A percentile compares a stretch with the other conserved stretches of the same genome.
phyloP scores from a whole-genome alignment of 2,888 invertebrate species.

The Epirrhoe tristata region DNA sequence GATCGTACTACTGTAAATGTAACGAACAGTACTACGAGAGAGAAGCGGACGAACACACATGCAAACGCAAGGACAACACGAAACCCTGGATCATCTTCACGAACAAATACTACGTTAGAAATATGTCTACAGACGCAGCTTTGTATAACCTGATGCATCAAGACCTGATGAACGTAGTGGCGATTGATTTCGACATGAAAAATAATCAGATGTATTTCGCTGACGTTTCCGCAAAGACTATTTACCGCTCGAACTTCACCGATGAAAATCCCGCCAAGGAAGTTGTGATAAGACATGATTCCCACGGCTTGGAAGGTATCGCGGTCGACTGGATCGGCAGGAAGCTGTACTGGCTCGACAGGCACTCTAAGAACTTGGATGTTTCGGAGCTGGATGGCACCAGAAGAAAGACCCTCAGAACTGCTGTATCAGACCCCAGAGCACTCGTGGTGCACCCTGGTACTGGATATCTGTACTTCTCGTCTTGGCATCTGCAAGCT shows the following conservation, averaged over 20 bases:
- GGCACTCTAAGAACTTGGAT: slow-evolving; percentile 97
- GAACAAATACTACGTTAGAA: slow-evolving; percentile 98
- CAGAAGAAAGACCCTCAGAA: slow-evolving; percentile 94
- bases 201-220: slow-evolving; percentile 97
- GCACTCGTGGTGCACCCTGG: slow-evolving; percentile 98
- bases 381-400: slow-evolving; percentile 97
- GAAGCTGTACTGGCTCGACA: slow-evolving; percentile 98
- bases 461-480: slow-evolving; percentile 96
- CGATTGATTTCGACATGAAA: slow-evolving; percentile 95
- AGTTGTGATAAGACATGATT: slow-evolving; percentile 95
- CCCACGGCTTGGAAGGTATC: slow-evolving; percentile 98
- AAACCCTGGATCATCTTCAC: slow-evolving; percentile 96
- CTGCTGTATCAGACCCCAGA: slow-evolving; percentile 96
- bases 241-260: slow-evolving; percentile 90
- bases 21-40: slow-evolving; percentile 96
- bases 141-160: slow-evolving; percentile 95
- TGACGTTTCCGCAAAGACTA: slow-evolving; percentile 98
- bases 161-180: slow-evolving; percentile 98
- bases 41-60: slow-evolving; percentile 93
- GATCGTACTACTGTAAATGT: slow-evolving; percentile 98
- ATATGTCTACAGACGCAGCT: slow-evolving; percentile 96
- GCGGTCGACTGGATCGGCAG: slow-evolving; percentile 98
- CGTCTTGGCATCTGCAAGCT: slow-evolving; percentile 98
- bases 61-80: slow-evolving; percentile 93
- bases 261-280: slow-evolving; percentile 89